Percentiles rank a stretch among this genome's conserved stretches.
Evolutionary conservation across 2,113 vertebrate genomes (phyloP).

Genomic region (Vulpes ferrilata): DNA sequence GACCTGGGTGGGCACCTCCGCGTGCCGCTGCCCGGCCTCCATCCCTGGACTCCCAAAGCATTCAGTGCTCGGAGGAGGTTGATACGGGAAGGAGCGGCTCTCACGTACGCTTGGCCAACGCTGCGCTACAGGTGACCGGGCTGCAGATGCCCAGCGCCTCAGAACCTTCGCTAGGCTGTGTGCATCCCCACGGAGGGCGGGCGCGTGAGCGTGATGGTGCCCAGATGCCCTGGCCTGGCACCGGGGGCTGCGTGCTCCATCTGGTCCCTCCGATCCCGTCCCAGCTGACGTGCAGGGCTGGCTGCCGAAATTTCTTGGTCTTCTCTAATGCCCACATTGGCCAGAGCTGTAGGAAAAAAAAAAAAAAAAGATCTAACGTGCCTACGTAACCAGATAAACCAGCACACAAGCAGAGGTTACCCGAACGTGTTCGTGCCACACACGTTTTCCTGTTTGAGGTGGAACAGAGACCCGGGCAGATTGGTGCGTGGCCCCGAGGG

Average conservation of each 20-base stretch:
- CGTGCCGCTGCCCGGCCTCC: not conserved
- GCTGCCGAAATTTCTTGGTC: fast-evolving
- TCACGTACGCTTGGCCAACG: fast-evolving
- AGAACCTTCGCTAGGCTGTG: fast-evolving
- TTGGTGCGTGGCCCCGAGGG: not conserved
- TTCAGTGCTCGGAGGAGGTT: fast-evolving
- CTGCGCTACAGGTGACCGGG: fast-evolving
- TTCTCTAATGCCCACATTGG: fast-evolving
- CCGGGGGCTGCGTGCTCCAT: not conserved
- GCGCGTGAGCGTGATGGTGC: fast-evolving
- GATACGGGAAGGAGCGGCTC: fast-evolving
- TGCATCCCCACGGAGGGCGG: fast-evolving
- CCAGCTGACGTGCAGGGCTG: fast-evolving
- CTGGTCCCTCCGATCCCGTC: not conserved
- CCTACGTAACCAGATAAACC: not conserved
- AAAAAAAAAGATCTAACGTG: not conserved
- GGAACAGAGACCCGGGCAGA: not conserved
- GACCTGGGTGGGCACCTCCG: not conserved
- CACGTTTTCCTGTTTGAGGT: fast-evolving
- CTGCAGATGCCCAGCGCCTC: fast-evolving
- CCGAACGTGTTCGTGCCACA: fast-evolving
- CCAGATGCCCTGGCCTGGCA: fast-evolving
- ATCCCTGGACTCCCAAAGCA: fast-evolving
- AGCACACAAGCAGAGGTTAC: fast-evolving
- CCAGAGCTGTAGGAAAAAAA: not conserved